These are phyloP conservation scores for Cyanoramphus novaezelandiae DNA, from an alignment of 2,113 vertebrate species.

Conservation along the genomic window DNA sequence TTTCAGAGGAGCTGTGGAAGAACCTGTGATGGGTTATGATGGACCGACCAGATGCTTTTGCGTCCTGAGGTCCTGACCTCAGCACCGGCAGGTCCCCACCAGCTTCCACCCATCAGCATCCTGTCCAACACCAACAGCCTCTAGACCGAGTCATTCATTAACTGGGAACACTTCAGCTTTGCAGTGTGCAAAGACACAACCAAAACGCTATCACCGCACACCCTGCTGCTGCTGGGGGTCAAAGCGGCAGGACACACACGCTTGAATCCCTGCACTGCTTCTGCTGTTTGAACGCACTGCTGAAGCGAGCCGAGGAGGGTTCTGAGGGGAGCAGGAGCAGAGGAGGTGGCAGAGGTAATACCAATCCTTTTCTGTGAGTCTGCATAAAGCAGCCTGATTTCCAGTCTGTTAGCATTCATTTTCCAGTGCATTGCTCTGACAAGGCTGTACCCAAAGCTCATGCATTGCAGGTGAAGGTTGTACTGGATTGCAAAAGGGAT, in stretches of 20 bases:
- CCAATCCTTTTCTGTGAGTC: not conserved
- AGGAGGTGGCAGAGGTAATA: not conserved
- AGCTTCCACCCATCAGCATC: not conserved
- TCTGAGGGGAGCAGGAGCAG: not conserved
- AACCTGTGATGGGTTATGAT: not conserved
- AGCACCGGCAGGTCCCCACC: not conserved
- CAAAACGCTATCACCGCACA: accelerated
- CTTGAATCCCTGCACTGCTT: accelerated
- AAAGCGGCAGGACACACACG: not conserved
- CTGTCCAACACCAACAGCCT: not conserved
- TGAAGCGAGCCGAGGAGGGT: not conserved
- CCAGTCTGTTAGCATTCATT: not conserved
- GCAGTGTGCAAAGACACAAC: not conserved
- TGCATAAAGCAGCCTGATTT: not conserved
- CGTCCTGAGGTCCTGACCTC: not conserved
- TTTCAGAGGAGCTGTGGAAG: not conserved
- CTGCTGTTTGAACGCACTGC: not conserved
- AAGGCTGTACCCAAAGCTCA: not conserved
- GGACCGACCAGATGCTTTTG: not conserved
- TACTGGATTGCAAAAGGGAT: not conserved
- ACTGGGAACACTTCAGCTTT: not conserved
- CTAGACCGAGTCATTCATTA: not conserved
- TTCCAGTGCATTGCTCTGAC: not conserved
- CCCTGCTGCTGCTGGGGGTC: accelerated
- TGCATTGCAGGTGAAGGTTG: not conserved